phyloP scores from a whole-genome alignment of 1,140 invertebrate genomes.

The Anoplolepis gracilipes region DNA sequence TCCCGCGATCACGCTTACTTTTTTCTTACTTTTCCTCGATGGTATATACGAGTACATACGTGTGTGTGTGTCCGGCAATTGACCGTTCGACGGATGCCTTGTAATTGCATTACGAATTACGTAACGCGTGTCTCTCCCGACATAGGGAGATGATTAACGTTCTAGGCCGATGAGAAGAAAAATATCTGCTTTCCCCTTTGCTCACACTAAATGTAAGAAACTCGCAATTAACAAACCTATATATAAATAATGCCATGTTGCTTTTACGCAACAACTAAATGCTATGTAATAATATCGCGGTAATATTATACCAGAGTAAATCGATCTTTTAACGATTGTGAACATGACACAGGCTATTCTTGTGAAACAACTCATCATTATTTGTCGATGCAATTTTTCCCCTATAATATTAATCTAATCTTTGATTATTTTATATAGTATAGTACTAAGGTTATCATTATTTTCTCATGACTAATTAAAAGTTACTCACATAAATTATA shows the following conservation, averaged over 20 bases:
- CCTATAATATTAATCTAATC: not conserved
- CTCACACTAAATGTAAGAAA: not conserved
- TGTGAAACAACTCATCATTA: not conserved
- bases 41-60: no score
- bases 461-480: not conserved
- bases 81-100: slow-evolving; percentile 9
- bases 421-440: not conserved
- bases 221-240: slow-evolving; percentile 4
- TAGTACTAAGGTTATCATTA: not conserved
- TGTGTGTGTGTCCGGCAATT: slow-evolving; percentile 1
- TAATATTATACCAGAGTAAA: not conserved
- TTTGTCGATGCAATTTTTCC: not conserved
- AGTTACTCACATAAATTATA: not conserved
- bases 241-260: no score
- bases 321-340: not conserved
- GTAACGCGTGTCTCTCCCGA: not conserved
- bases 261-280: no score
- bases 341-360: no score
- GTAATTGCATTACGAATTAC: slow-evolving; percentile 16
- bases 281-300: slow-evolving; percentile 9
- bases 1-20: not conserved
- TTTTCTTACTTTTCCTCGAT: not conserved
- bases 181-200: slow-evolving; percentile 30
- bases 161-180: not conserved
- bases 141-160: not conserved